phyloP scores from a whole-genome alignment of 2,113 vertebrate genomes.

The Cavia porcellus region DNA sequence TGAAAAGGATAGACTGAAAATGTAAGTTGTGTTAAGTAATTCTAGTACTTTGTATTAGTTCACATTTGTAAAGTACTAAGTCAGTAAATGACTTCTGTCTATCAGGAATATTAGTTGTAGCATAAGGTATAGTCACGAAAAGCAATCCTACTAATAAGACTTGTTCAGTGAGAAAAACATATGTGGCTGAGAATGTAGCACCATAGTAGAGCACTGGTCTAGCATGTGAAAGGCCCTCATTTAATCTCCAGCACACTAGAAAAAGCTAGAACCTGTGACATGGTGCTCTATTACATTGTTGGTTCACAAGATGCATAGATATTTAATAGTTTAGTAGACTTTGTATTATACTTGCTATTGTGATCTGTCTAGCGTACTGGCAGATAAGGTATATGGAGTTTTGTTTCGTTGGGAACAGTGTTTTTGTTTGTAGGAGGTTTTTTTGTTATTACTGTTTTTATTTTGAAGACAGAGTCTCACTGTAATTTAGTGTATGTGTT shows the following conservation, averaged over 20 bases:
- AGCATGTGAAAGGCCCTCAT: not conserved
- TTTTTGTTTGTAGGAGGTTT: not conserved
- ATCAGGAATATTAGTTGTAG: not conserved
- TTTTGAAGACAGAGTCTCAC: not conserved
- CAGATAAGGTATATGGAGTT: not conserved
- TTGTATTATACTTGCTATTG: not conserved
- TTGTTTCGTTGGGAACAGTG: not conserved
- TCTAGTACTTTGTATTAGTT: not conserved
- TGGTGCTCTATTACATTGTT: not conserved
- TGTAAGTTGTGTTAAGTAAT: not conserved
- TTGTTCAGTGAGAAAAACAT: not conserved
- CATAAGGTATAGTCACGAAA: not conserved
- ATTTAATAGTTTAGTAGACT: not conserved
- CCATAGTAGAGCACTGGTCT: not conserved
- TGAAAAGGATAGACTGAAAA: constrained; percentile 1
- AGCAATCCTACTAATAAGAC: not conserved
- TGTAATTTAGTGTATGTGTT: not conserved
- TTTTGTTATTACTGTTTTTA: not conserved
- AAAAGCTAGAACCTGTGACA: not conserved
- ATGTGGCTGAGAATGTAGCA: not conserved
- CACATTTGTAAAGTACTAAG: not conserved
- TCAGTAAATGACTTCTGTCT: not conserved
- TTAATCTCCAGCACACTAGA: not conserved
- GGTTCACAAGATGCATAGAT: not conserved
- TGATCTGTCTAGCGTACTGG: not conserved